Percentiles rank a stretch among this genome's conserved stretches.
These are phyloP conservation scores for Taenaris catops DNA, from an alignment of 2,888 invertebrate genomes.

Conservation along the genomic window DNA sequence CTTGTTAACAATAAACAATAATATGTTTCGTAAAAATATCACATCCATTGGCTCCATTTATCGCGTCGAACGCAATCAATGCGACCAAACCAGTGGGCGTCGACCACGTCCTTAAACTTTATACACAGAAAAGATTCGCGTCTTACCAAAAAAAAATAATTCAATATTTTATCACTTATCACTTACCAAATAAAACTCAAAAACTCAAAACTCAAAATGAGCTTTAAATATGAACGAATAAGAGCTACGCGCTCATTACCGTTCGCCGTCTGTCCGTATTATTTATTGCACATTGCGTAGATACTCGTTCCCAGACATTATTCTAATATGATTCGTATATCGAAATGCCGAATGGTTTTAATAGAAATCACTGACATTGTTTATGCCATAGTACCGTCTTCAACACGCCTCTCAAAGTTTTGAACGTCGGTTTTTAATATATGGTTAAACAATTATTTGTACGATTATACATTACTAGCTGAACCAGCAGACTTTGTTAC, in stretches of 20 bases:
- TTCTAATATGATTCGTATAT: slow-evolving; percentile 66
- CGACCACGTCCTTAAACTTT: slow-evolving; percentile 55
- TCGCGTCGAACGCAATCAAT: slow-evolving; percentile 13
- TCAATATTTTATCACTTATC: slow-evolving; percentile 41
- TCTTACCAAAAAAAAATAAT: slow-evolving; percentile 47
- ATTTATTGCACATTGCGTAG: slow-evolving; percentile 72
- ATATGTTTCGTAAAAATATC: no score
- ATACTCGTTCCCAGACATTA: slow-evolving; percentile 62
- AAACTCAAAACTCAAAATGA: slow-evolving; percentile 27
- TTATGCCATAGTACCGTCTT: slow-evolving; percentile 64
- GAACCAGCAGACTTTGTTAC: no score
- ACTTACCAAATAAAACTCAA: slow-evolving; percentile 37
- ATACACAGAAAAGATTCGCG: slow-evolving; percentile 39
- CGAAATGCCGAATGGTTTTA: slow-evolving; percentile 69
- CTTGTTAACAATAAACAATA: no score
- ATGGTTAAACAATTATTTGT: no score
- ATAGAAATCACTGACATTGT: slow-evolving; percentile 75
- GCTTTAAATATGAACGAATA: slow-evolving; percentile 30
- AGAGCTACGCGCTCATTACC: slow-evolving; percentile 31
- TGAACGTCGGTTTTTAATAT: no score
- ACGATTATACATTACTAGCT: no score
- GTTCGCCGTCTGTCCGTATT: slow-evolving; percentile 36
- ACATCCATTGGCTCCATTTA: slow-evolving; percentile 17
- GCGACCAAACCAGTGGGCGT: slow-evolving; percentile 22
- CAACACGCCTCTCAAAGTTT: slow-evolving; percentile 53